phyloP scores from a whole-genome alignment of 2,113 vertebrate species.

The Epinephelus cyanopodus region DNA sequence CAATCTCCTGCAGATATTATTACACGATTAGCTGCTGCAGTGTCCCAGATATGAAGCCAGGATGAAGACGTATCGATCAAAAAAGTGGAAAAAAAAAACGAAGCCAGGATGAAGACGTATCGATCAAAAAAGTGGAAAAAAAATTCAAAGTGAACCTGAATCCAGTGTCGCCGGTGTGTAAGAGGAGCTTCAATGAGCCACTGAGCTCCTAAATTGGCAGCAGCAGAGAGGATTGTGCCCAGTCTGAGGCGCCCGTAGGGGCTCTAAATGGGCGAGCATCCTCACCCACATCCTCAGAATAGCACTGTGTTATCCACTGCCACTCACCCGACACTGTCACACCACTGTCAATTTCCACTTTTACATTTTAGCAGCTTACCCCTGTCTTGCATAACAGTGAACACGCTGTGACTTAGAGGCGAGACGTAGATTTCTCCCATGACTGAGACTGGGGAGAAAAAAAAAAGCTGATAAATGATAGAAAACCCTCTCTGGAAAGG shows the following conservation, averaged over 20 bases:
- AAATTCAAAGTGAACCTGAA: slow-evolving; percentile 18
- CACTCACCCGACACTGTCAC: slow-evolving; percentile 33
- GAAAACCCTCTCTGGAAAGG: slow-evolving; percentile 15
- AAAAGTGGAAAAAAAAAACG: slow-evolving; percentile 40
- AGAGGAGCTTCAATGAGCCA: slow-evolving; percentile 21
- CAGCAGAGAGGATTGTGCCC: slow-evolving; percentile 6
- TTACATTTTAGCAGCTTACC: slow-evolving; percentile 36
- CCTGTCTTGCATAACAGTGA: slow-evolving; percentile 6
- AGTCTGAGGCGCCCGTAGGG: slow-evolving; percentile 25
- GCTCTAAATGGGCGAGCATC: slow-evolving; percentile 6
- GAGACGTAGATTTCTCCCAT: neutral
- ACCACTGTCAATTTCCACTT: slow-evolving; percentile 29
- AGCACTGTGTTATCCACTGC: slow-evolving; percentile 39
- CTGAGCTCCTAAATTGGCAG: slow-evolving; percentile 38
- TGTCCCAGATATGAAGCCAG: slow-evolving; percentile 46
- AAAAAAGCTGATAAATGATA: slow-evolving; percentile 39
- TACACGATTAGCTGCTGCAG: slow-evolving; percentile 33
- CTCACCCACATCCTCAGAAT: slow-evolving; percentile 46
- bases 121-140: slow-evolving; percentile 33
- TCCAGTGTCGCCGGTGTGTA: slow-evolving; percentile 21
- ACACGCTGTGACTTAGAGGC: slow-evolving; percentile 1
- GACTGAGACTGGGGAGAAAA: slow-evolving; percentile 14
- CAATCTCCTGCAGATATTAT: slow-evolving; percentile 58
- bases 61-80: slow-evolving; percentile 43
- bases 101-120: slow-evolving; percentile 47